Percentiles rank a stretch among this genome's conserved stretches.
These are phyloP conservation scores for Digitonthophagus gazella DNA, from an alignment of 2,888 invertebrate species.

Conservation along the genomic window DNA sequence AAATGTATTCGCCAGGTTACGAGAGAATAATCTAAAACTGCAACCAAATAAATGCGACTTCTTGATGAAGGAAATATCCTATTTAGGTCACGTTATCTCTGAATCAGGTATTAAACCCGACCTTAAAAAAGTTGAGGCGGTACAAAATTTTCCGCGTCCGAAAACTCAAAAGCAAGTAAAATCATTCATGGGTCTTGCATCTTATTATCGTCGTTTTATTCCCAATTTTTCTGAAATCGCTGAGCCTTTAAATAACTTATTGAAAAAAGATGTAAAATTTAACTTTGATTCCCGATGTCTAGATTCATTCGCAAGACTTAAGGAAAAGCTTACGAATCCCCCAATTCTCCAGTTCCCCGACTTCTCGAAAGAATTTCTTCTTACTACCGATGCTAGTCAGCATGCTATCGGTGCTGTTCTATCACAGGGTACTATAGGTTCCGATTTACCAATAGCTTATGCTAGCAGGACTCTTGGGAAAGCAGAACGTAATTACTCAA, in stretches of 20 bases:
- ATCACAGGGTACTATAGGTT: slow-evolving; percentile 18
- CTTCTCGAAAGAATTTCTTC: slow-evolving; percentile 19
- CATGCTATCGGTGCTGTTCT: slow-evolving; percentile 21
- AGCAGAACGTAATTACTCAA: slow-evolving; percentile 18
- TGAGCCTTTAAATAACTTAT: slow-evolving; percentile 19
- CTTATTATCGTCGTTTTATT: slow-evolving; percentile 21
- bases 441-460: slow-evolving; percentile 23
- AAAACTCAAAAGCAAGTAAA: slow-evolving; percentile 1
- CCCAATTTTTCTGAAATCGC: slow-evolving; percentile 25
- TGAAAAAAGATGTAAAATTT: slow-evolving; percentile 21
- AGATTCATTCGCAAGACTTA: slow-evolving; percentile 15
- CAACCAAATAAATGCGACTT: too few relatives aligned
- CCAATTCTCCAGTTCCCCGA: slow-evolving; percentile 24
- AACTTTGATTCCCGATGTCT: slow-evolving; percentile 7
- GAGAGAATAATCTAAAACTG: too few relatives aligned
- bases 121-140: too few relatives aligned
- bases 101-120: neutral
- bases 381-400: slow-evolving; percentile 20
- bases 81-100: neutral
- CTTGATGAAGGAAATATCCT: too few relatives aligned
- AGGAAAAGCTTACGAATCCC: slow-evolving; percentile 7
- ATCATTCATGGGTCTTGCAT: too few relatives aligned
- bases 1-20: too few relatives aligned
- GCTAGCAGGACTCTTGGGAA: slow-evolving; percentile 22
- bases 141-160: too few relatives aligned